Base-by-base conservation (phyloP, 2,113 vertebrate species). In the Dicerorhinus sumatrensis region DNA sequence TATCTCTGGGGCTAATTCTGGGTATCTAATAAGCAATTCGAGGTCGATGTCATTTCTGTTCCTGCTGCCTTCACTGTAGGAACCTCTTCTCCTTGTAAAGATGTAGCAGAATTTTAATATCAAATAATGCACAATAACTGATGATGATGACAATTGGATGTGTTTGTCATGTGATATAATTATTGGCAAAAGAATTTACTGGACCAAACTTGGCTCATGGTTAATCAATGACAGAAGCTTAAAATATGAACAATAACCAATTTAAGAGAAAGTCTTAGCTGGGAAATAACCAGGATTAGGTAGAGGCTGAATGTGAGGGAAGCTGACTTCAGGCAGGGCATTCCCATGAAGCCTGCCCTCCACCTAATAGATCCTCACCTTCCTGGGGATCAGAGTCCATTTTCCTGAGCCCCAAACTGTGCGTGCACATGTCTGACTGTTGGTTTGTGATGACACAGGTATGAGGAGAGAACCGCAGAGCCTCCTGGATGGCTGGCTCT, bases 1-100 rank as follows among this genome's bases (percentile, higher is more conserved):
- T 67, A 36, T 97, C 67, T 86, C 69, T 75, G 51, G 84, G 56
- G n/a, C 81, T 92, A 81, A 58, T 94, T 97, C 63, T 90, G 11
- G 11, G 51, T 27, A 6, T 94, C 25, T 63, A 60, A 84, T 89
- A 91, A 82, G 80, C 70, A 77, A 29, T 62, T 97, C 81, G 70
- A 96, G 82, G 91, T 91, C 18, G 0, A 33, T 65, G 79, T 90
- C 54, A 21, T 94, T 90, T 69, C 56, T 51, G 0, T 92, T 46
- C 33, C 54, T 16, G 8, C 62, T 75, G 23, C 42, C n/a, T 54
- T 93, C 87, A 72, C 23, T 8, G 27, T 31, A 70, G 60, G 83
- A 42, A 39, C 33, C 69, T 83, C 36, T 75, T 81, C 21, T 92
- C 20, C 77, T 87, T 70, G 9, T 73, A 63, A 90, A 85, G 63